Evolutionary conservation across 1,140 invertebrate species (phyloP).

Genomic region (Zaprionus kolodkinae): DNA sequence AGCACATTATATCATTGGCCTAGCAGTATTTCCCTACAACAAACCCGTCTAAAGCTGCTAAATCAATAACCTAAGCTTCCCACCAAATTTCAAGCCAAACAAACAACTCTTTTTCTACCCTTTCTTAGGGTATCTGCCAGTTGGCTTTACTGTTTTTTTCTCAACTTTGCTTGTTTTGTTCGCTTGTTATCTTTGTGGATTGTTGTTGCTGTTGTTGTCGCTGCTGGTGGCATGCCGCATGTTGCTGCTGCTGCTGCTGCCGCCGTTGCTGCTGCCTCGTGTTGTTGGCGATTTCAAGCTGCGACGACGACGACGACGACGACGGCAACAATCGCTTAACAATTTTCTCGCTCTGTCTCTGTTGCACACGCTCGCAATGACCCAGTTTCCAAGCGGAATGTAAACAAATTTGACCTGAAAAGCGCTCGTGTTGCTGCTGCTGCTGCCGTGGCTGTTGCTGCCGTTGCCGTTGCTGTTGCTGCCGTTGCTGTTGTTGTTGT

Average conservation of each 20-base stretch:
- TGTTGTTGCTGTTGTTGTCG: constrained; percentile 33
- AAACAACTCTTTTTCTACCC: not conserved
- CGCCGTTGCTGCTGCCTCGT: constrained; percentile 18
- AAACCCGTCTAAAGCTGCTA: not conserved
- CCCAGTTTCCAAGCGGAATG: constrained; percentile 80
- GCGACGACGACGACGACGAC: constrained; percentile 17
- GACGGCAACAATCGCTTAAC: constrained; percentile 60
- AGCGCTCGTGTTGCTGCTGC: constrained; percentile 42
- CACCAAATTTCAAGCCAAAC: not conserved
- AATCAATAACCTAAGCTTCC: not conserved
- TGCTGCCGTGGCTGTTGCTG: constrained; percentile 11
- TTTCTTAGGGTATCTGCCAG: not conserved
- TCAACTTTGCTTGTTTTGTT: not conserved
- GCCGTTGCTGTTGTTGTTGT: constrained; percentile 50
- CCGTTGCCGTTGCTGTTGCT: constrained; percentile 13
- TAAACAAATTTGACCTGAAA: constrained; percentile 83
- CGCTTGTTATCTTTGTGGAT: constrained; percentile 29
- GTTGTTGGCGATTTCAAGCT: constrained; percentile 62
- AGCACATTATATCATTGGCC: not conserved
- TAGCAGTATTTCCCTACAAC: not conserved
- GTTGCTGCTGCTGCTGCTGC: constrained; percentile 19
- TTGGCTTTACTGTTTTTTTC: not conserved
- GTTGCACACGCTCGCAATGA: constrained; percentile 73
- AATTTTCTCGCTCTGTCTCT: constrained; percentile 39
- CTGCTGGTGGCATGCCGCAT: constrained; percentile 70